Evolutionary conservation across 2,888 invertebrate species (phyloP).

Genomic region (Sarcophaga subvicina): DNA sequence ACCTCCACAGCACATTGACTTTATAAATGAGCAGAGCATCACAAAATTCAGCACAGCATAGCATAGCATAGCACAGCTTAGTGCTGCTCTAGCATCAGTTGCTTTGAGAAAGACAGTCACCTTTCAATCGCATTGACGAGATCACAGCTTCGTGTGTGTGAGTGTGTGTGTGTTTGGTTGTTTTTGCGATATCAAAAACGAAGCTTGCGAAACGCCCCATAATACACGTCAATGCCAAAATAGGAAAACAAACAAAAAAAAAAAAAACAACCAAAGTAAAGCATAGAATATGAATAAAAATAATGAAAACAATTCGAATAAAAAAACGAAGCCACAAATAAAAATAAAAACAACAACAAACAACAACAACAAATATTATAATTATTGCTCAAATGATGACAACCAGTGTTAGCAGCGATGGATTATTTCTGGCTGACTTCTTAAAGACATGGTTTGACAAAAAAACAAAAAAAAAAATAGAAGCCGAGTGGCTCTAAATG

Average conservation of each 20-base stretch:
- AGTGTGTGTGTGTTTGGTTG: constrained; percentile 35
- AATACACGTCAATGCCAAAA: constrained; percentile 71
- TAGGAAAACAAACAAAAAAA: constrained; percentile 15
- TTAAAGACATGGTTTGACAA: constrained; percentile 18
- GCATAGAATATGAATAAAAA: background rate
- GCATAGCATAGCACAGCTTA: no score
- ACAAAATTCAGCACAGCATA: background rate
- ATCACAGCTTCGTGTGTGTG: constrained; percentile 44
- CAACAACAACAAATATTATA: background rate
- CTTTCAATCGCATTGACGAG: constrained; percentile 65
- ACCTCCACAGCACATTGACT: constrained; percentile 47
- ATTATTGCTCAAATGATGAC: constrained; percentile 53
- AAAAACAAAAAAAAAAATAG: constrained; percentile 33
- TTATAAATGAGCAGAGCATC: constrained; percentile 20
- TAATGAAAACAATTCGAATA: background rate
- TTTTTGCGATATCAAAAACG: constrained; percentile 16
- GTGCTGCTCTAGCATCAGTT: constrained; percentile 17
- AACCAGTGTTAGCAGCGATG: constrained; percentile 49
- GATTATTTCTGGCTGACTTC: constrained; percentile 15
- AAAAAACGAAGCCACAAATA: constrained; percentile 26
- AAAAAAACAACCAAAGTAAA: background rate
- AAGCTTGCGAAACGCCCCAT: constrained; percentile 69
- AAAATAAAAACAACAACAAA: constrained; percentile 5
- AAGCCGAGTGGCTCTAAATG: background rate
- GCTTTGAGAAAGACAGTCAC: constrained; percentile 53